Base-by-base conservation (phyloP, 1,140 invertebrate species). In the Plutomurus gul region DNA sequence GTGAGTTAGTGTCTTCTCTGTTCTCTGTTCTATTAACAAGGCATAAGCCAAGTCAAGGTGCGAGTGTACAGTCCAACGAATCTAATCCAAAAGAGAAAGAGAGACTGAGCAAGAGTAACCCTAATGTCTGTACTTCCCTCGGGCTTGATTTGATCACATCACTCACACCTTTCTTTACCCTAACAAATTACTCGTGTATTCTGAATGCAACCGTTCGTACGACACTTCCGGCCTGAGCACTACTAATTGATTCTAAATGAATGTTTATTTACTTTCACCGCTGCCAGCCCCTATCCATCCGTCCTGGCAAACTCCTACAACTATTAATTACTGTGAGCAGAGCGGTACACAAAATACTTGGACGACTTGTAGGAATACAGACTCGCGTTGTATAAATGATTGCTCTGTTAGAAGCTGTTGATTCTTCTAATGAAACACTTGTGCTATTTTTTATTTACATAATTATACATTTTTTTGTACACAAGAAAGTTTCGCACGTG, bases 81-180 rank as follows among this genome's bases (percentile, higher is more conserved):
- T 65, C 56, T 65, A 65, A 65, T 65, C 56, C 56, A 33, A n/a
- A n/a, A n/a, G n/a, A n/a, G n/a, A n/a, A n/a, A n/a, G n/a, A n/a
- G n/a, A n/a, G n/a, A n/a, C n/a, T n/a, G n/a, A 65, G 56, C 27
- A 65, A 11, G n/a, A n/a, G n/a, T n/a, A 65, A 33, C 56, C 30
- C 36, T 65, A 30, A 65, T 65, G 30, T 65, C 56, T 30, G n/a
- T n/a, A n/a, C 36, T 33, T 65, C 56, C 51, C 27, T 65, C 16
- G 5, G 56, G 56, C 56, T 65, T 33, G 56, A 65, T 65, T 65
- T 65, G 56, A 65, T 65, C 56, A 30, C 25, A 65, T 65, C 56
- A 65, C 27, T 65, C 56, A 65, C 27, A 65, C 27, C 25, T 30
- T 18, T 65, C 27, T 25, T 33, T 65, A n/a, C 27, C n/a, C 18